A percentile compares a stretch with the other conserved stretches of the same genome.
Evolutionary conservation across 2,888 invertebrate species (phyloP).

Genomic region (Hirtodrosophila trivittata): DNA sequence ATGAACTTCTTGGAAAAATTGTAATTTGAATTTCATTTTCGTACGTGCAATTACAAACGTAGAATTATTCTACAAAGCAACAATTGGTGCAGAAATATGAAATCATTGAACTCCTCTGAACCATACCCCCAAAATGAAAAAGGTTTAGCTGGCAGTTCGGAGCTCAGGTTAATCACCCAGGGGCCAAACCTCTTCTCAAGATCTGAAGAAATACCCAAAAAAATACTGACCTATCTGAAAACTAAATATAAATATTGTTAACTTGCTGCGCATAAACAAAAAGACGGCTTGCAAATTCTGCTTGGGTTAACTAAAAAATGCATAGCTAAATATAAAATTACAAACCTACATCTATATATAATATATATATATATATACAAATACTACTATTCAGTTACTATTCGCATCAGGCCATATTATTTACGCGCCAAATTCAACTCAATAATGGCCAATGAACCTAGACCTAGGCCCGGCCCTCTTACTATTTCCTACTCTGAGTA

Average conservation of each 20-base stretch:
- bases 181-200: constrained; percentile 27
- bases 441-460: constrained; percentile 66
- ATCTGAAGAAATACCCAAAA: constrained; percentile 22
- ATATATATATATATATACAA: neutral
- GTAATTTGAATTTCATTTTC: constrained; percentile 52
- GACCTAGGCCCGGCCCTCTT: constrained; percentile 6
- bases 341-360: too few species aligned
- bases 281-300: constrained; percentile 52
- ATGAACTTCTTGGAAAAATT: constrained; percentile 61
- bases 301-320: constrained; percentile 21
- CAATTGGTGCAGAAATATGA: constrained; percentile 16
- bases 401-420: constrained; percentile 41
- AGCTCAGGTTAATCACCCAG: constrained; percentile 31
- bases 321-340: too few species aligned
- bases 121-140: constrained; percentile 17
- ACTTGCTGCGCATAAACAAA: constrained; percentile 45
- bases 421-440: constrained; percentile 65
- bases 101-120: constrained; percentile 54
- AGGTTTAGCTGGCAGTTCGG: constrained; percentile 21
- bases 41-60: too few species aligned
- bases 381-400: neutral
- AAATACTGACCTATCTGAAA: constrained; percentile 68
- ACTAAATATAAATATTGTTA: constrained; percentile 51
- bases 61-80: too few species aligned
- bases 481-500: constrained; percentile 2